Evolutionary conservation across 1,140 invertebrate species (phyloP), one percentile per base, ranked within the genome.

Genomic region (Druon quercuslanigerum): DNA sequence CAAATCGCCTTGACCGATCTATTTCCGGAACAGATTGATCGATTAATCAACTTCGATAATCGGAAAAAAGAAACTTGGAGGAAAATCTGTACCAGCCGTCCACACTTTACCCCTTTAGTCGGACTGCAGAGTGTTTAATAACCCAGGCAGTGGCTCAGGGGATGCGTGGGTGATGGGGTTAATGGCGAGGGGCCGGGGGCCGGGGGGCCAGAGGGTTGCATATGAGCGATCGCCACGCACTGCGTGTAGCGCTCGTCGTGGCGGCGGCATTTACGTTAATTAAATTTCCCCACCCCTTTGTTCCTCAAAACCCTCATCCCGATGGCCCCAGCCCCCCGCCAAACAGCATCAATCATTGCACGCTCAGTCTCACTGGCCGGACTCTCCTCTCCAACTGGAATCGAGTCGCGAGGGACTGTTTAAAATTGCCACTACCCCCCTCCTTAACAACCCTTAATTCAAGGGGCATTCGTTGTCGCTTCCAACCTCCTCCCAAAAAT

Each of bases 251-350:
- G 78, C 82, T 82, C 83, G 83, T 82, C 83, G 84, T 85, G 86
- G 87, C 78, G 83, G 76, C 81, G 84, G 85, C 90, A 91, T 91
- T 91, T 90, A 90, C 90, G 90, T 91, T 91, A 91, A 91, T 91
- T 91, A 91, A 91, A 91, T 91, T 91, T 91, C 83, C 87, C 87
- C 87, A 85, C 77, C 71, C n/a, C 17, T 76, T 79, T 77, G 72
- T 79, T 81, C 50, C 80, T 16, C 83, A 80, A 81, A 81, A 79
- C 52, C 51, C 79, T 79, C 82, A 74, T 77, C 82, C 74, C 76
- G 57, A 51, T 78, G 73, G 71, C 78, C 80, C 78, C 80, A 77
- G 79, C 79, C 83, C 78, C 80, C 74, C 77, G 72, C 80, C 83
- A 83, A 77, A 79, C 83, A 84, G 87, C 88, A 90, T 91, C 89